phyloP scores from a whole-genome alignment of 2,797 vertebrate species.

The Bufotes viridis region DNA sequence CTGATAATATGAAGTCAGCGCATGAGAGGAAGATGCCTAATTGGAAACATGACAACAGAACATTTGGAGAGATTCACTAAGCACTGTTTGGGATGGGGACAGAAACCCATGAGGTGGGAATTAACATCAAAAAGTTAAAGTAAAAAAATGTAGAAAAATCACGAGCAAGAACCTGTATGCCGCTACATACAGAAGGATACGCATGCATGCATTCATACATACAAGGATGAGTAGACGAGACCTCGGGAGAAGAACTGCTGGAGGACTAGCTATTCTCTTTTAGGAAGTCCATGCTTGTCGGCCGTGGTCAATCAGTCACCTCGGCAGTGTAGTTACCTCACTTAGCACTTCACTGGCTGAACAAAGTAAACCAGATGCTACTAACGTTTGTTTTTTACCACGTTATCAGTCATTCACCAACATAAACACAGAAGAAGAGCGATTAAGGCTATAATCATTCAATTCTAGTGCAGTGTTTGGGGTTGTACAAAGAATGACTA shows the following conservation, averaged over 20 bases:
- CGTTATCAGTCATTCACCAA: not conserved
- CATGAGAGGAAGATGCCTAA: not conserved
- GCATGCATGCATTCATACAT: not conserved
- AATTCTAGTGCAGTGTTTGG: not conserved
- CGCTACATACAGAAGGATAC: not conserved
- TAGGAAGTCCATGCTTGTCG: not conserved
- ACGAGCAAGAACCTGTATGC: not conserved
- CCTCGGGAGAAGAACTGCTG: not conserved
- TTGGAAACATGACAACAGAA: constrained; percentile 13
- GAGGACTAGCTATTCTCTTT: not conserved
- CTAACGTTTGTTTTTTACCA: not conserved
- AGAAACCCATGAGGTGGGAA: constrained; percentile 2
- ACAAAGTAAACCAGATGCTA: not conserved
- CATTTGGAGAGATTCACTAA: constrained; percentile 48
- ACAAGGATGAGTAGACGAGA: not conserved
- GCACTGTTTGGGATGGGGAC: constrained; percentile 3
- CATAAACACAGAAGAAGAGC: not conserved
- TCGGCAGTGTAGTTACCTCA: not conserved
- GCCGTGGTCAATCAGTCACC: not conserved
- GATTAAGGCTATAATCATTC: not conserved
- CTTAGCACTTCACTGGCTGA: not conserved
- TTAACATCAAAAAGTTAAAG: not conserved
- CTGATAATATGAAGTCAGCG: constrained; percentile 2
- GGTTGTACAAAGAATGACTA: not conserved
- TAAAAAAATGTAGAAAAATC: not conserved